A percentile compares a stretch with the other conserved stretches of the same genome.
phyloP scores from a whole-genome alignment of 1,140 invertebrate species.

The Atta cephalotes region DNA sequence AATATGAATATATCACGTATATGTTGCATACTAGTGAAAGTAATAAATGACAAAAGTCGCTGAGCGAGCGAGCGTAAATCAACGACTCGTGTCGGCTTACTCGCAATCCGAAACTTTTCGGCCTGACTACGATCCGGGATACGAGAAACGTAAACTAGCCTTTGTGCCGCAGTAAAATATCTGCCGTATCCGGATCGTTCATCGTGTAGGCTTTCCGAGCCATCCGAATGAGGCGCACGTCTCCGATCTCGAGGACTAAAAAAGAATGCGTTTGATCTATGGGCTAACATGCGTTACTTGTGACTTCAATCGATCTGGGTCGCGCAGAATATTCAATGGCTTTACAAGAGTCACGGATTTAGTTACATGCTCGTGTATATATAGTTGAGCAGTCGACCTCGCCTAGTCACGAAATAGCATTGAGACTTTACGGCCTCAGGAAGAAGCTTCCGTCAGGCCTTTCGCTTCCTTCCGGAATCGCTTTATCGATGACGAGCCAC shows the following conservation, averaged over 20 bases:
- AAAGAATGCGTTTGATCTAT: constrained; percentile 52
- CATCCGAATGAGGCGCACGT: background rate
- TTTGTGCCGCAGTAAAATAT: constrained; percentile 55
- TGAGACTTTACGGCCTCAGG: constrained; percentile 14
- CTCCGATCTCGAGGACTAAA: constrained; percentile 37
- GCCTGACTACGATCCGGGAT: background rate
- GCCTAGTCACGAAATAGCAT: constrained; percentile 16
- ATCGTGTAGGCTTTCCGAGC: constrained; percentile 16
- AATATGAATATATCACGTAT: background rate
- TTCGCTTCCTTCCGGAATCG: constrained; percentile 15
- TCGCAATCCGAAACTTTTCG: constrained; percentile 39
- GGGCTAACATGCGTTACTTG: background rate
- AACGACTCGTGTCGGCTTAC: constrained; percentile 25
- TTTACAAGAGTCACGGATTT: constrained; percentile 26
- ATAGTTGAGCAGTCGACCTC: constrained; percentile 8
- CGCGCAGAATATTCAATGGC: constrained; percentile 49
- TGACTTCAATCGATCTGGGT: constrained; percentile 53
- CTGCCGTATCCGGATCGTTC: constrained; percentile 39
- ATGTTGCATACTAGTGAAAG: background rate
- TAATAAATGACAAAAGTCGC: constrained; percentile 33
- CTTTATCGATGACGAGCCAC: constrained; percentile 27
- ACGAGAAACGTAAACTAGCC: constrained; percentile 29
- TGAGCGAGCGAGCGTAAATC: background rate
- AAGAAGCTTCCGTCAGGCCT: constrained; percentile 33
- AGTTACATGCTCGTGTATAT: background rate